Conservation (phyloP, 2,797 vertebrate genomes). For the Amblyraja radiata region DNA sequence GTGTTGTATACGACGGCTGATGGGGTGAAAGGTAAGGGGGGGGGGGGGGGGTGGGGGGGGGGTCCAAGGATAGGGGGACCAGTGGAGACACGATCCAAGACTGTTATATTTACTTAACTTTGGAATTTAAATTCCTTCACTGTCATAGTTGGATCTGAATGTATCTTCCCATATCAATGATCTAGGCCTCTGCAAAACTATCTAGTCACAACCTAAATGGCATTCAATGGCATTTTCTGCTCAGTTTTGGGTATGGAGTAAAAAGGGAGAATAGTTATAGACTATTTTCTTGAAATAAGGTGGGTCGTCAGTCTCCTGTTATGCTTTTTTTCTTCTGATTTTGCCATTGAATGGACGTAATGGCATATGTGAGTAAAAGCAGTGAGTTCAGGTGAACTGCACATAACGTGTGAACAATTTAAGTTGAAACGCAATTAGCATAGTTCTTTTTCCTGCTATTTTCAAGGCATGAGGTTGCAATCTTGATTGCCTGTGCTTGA, state of each 20-base stretch:
- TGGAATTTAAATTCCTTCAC: too few species aligned
- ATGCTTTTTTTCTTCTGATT: neutral
- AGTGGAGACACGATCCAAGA: too few species aligned
- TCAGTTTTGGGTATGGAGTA: neutral
- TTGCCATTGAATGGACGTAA: neutral
- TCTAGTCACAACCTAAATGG: too few species aligned
- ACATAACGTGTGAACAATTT: neutral
- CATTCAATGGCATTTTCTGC: neutral
- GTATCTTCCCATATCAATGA: too few species aligned
- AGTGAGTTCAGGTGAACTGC: too few species aligned
- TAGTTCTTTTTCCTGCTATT: neutral
- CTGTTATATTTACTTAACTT: too few species aligned
- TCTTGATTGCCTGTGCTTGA: slow-evolving; percentile 25
- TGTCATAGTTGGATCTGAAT: too few species aligned
- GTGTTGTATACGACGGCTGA: too few species aligned
- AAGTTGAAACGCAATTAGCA: neutral
- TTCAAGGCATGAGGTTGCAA: slow-evolving; percentile 18
- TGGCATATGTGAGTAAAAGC: neutral
- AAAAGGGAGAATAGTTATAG: neutral
- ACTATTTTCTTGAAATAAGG: neutral
- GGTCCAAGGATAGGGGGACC: too few species aligned
- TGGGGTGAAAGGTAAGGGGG: too few species aligned
- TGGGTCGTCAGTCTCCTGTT: neutral
- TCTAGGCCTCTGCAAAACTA: too few species aligned
- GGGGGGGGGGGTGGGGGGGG: too few species aligned